Percentiles rank a stretch among this genome's conserved stretches.
Evolutionary conservation across 2,797 vertebrate species (phyloP).

Genomic region (Podarcis lilfordi): DNA sequence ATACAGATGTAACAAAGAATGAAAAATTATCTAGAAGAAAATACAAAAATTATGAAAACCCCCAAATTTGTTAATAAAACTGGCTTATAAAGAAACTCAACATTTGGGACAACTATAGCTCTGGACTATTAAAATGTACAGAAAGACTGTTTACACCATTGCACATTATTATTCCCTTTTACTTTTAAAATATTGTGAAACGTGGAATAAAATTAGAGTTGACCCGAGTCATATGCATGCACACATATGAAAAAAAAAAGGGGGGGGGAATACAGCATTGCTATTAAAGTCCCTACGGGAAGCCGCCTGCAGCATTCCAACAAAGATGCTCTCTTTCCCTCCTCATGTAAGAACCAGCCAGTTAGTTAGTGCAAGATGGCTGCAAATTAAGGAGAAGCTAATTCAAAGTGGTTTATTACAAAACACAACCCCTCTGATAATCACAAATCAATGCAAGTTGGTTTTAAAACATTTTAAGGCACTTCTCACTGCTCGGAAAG

Average conservation of each 20-base stretch:
- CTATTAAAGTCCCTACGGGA: slow-evolving; percentile 75
- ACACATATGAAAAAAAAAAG: slow-evolving; percentile 51
- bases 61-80: slow-evolving; percentile 67
- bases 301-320: slow-evolving; percentile 92
- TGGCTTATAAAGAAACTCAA: slow-evolving; percentile 66
- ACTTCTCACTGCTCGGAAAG: slow-evolving; percentile 76
- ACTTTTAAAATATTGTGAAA: slow-evolving; percentile 72
- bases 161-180: slow-evolving; percentile 85
- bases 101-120: slow-evolving; percentile 71
- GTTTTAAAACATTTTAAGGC: slow-evolving; percentile 73
- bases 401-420: slow-evolving; percentile 25
- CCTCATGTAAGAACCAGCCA: slow-evolving; percentile 48
- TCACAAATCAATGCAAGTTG: slow-evolving; percentile 53
- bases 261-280: slow-evolving; percentile 47
- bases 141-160: slow-evolving; percentile 87
- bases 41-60: slow-evolving; percentile 62
- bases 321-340: slow-evolving; percentile 64
- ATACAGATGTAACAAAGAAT: slow-evolving; percentile 39
- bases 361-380: slow-evolving; percentile 71
- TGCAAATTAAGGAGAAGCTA: slow-evolving; percentile 18
- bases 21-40: slow-evolving; percentile 63
- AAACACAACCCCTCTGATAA: slow-evolving; percentile 55
- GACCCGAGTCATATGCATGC: slow-evolving; percentile 73
- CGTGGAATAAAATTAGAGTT: slow-evolving; percentile 72
- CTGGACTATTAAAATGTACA: slow-evolving; percentile 87